Base-by-base conservation (phyloP, 2,888 invertebrate genomes). In the Colletes collaris region DNA sequence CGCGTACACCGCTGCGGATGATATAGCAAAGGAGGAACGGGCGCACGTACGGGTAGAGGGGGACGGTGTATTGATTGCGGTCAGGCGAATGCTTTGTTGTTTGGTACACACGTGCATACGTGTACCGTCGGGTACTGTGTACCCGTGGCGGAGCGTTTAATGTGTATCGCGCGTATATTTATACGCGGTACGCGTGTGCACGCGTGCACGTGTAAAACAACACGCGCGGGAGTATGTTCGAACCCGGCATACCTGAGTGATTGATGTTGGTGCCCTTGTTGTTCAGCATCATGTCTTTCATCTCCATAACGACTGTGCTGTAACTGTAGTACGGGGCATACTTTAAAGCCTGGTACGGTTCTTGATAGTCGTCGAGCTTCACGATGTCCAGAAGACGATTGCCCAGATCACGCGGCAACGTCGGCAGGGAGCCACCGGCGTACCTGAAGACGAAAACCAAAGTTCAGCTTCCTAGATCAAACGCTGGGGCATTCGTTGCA, bases 321-420 rank as follows among this genome's bases (percentile, higher is more conserved):
- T 96, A 96, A 91, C 95, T 96, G 92, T 96, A 96, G 92, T 96
- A 96, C 3, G 96, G 96, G 13, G 96, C 95, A 90, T 96, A 96
- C 91, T 96, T 95, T 85, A 96, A 93, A 27, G 96, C 96, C 93
- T 96, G 96, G 92, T 96, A 96, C 55, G 97, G 97, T 93, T 97
- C 97, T 90, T 96, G 96, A 93, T 97, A 97, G 91, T 96, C 96
- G 89, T 96, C 96, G 60, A 96, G 95, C 91, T 95, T 95, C 86
- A 95, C 94, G 88, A 95, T 95, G 88, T 95, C 93, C 66, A 94
- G 94, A 87, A 95, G 94, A 78, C 94, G 93, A 91, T 95, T 94
- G 56, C 94, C 94, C 90, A 94, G 93, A 83, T 94, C 95, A 63
- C 91, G 91, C 3, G 92, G 92, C 60, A 92, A 78, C 19, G 92